Conservation (phyloP, 2,888 invertebrate species). For the Scaptomyza reducta region DNA sequence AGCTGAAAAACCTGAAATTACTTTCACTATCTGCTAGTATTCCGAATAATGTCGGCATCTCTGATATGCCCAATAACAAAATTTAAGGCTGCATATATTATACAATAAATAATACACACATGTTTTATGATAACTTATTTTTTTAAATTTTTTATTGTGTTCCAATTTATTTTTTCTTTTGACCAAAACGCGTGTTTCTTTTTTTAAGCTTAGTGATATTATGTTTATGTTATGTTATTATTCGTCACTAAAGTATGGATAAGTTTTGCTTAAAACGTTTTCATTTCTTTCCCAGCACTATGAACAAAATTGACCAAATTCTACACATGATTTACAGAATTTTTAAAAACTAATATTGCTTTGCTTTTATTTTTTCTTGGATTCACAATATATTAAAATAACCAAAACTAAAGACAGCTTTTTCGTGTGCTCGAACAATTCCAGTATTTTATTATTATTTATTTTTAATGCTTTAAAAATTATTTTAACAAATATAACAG, state of each 20-base stretch:
- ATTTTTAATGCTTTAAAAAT: too few species aligned
- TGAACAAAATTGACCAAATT: constrained; percentile 73
- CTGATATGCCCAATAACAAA: constrained; percentile 57
- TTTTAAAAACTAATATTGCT: constrained; percentile 74
- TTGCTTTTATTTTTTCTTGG: background rate
- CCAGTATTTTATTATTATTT: too few species aligned
- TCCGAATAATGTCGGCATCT: constrained; percentile 49
- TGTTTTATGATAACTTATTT: constrained; percentile 26
- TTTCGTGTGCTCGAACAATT: too few species aligned
- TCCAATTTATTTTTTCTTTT: constrained; percentile 31
- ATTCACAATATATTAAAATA: constrained; percentile 24
- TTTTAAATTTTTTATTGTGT: constrained; percentile 46
- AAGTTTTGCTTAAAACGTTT: constrained; percentile 41
- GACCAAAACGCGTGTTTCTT: constrained; percentile 65
- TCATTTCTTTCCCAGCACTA: constrained; percentile 31
- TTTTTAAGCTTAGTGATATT: constrained; percentile 72
- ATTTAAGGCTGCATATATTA: constrained; percentile 28
- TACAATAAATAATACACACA: constrained; percentile 18
- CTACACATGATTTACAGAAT: constrained; percentile 34
- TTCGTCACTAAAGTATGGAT: constrained; percentile 55
- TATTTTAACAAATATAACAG: too few species aligned
- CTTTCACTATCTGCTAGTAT: constrained; percentile 48
- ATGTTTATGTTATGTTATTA: constrained; percentile 40
- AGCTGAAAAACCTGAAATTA: constrained; percentile 71
- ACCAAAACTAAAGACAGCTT: too few species aligned